Base-by-base conservation (phyloP, 2,797 vertebrate species). In the Poliocrania exsul region DNA sequence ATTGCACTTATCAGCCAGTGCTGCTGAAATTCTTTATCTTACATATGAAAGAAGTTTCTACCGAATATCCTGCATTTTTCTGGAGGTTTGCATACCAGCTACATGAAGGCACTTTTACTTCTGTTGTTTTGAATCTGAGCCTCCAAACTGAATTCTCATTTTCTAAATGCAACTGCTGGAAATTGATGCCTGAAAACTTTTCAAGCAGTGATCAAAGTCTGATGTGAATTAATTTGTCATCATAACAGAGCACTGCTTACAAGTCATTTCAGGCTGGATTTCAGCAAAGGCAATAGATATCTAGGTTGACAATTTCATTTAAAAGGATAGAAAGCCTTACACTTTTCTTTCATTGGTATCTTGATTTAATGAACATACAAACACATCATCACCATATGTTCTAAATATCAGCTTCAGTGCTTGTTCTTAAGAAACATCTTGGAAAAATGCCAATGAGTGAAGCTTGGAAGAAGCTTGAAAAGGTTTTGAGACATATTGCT, bases 141-240 rank as follows among this genome's bases (percentile, higher is more conserved):
- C 86, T 96, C 93, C 94, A 93, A 95, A 96, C 92, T 75, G 81
- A 96, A 95, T 97, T 97, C 92, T 96, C 90, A 88, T 97, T 97
- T 97, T 97, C 92, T 95, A 97, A 97, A 97, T 85, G 92, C 92
- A 97, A 96, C 94, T 96, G 90, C 95, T 97, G 86, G 96, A 98
- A 98, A 98, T 80, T 97, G 96, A 97, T 97, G 96, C 95, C 95
- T 97, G 95, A 97, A 97, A 98, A 97, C 96, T 97, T 97, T 97
- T 97, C 97, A 96, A 96, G 94, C 95, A 85, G 78, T 97, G 97
- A 98, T 98, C 97, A 98, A 98, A 98, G 98, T 97, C 94, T 97
- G 96, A 97, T 97, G 97, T 97, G 97, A 98, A 97, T 98, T 98
- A 98, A 98, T 97, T 97, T 98, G 97, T 98, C 97, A 98, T 97